Evolutionary conservation across 2,888 invertebrate species (phyloP), one percentile per base, ranked within the genome.

Genomic region (Halocaridina rubra): DNA sequence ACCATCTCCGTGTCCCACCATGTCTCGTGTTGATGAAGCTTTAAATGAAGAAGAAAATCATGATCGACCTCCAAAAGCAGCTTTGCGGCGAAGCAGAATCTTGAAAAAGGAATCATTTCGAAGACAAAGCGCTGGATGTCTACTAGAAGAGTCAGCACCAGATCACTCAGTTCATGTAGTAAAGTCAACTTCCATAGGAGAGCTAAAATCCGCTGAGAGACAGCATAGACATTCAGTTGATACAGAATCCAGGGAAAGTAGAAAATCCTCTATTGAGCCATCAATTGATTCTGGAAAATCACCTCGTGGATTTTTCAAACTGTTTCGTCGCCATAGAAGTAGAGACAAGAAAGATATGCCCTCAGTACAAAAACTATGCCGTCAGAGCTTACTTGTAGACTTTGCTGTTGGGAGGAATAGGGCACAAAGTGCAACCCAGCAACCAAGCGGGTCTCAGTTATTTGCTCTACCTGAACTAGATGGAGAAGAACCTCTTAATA

Each of bases 41-140:
- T 39, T 39, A n/a, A 78, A 46, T n/a, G 79, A 80, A 29, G 67
- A 46, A 27, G 75, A 80, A 5, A 74, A 84, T 27, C 84, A 19
- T 30, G 79, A 79, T 22, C 53, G 67, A 29, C 74, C 80, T 22
- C 84, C 79, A 29, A 79, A 72, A 69, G 69, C n/a, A 27, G 53
- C 74, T 29, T 46, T 79, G n/a, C 61, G 74, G 75, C 61, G 84
- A 59, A 59, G 79, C 30, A 79, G 75, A 72, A 74, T 67, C 61
- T 77, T 69, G 59, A 81, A 81, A 33, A 87, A 82, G 69, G 87
- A 87, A 29, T 85, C 79, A 57, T 81, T 87, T 67, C 81, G 85
- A 19, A 72, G 81, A 53, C 87, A 81, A 29, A 87, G 80, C 74
- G 87, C 80, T 76, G 77, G 82, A 5, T 81, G 75, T 39, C 46